Evolutionary conservation across 1,140 invertebrate species (phyloP).

Genomic region (Drosophila trapezifrons): DNA sequence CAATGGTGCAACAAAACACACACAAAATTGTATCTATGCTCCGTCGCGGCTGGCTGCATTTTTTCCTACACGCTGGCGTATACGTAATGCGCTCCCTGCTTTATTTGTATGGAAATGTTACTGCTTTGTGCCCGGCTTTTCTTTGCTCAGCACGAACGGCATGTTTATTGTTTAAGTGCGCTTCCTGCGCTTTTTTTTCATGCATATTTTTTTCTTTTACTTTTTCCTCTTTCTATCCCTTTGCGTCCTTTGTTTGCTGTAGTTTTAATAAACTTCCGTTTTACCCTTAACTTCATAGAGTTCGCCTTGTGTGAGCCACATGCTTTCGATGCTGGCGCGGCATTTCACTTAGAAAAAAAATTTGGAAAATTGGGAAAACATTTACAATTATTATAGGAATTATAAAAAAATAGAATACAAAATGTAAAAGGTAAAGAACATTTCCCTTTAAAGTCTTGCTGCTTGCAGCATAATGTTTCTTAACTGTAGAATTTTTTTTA

Average conservation of each 20-base stretch:
- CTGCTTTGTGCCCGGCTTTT: conserved; percentile 42
- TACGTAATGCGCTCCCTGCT: conserved; percentile 55
- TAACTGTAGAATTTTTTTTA: not conserved
- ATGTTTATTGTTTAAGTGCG: conserved; percentile 58
- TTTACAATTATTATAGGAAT: not conserved
- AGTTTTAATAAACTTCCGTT: conserved; percentile 80
- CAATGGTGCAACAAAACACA: conserved; percentile 79
- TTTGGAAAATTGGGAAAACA: not conserved
- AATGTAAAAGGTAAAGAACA: too few species aligned
- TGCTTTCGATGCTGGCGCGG: conserved; percentile 49
- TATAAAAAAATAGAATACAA: too few species aligned
- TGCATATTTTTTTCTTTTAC: conserved; percentile 34
- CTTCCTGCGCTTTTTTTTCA: conserved; percentile 52
- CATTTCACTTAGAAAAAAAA: not conserved
- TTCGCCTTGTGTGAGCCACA: conserved; percentile 48
- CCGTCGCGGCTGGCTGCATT: conserved; percentile 50
- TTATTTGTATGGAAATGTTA: conserved; percentile 52
- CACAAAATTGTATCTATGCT: conserved; percentile 61
- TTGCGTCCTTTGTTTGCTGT: conserved; percentile 52
- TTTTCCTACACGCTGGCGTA: conserved; percentile 47
- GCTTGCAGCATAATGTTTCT: not conserved
- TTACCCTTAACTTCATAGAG: conserved; percentile 68
- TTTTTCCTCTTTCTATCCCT: conserved; percentile 26
- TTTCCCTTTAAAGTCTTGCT: not conserved
- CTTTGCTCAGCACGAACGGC: conserved; percentile 41